Evolutionary conservation across 1,140 invertebrate species (phyloP).

Genomic region (Drosophila auraria): DNA sequence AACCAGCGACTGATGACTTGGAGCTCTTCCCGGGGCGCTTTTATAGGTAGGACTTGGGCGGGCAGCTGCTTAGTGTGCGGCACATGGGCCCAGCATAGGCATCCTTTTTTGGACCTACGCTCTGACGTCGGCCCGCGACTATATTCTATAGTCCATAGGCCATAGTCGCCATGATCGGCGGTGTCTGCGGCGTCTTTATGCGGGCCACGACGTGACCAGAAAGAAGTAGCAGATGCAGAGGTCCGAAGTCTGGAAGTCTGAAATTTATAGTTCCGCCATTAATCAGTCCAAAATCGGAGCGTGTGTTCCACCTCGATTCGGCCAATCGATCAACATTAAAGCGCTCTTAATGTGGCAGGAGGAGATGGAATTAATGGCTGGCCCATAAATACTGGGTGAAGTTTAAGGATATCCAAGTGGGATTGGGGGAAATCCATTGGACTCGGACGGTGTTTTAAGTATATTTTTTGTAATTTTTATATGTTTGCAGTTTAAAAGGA

Average conservation of each 20-base stretch:
- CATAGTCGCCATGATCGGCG: slow-evolving; percentile 37
- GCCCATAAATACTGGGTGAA: slow-evolving; percentile 32
- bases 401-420: slow-evolving; percentile 37
- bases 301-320: slow-evolving; percentile 17
- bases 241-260: slow-evolving; percentile 47
- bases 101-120: slow-evolving; percentile 74
- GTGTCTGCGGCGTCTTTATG: slow-evolving; percentile 68
- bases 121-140: slow-evolving; percentile 61
- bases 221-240: slow-evolving; percentile 64
- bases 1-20: slow-evolving; percentile 65
- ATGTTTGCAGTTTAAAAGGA: not conserved
- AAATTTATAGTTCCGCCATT: slow-evolving; percentile 77
- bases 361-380: slow-evolving; percentile 29
- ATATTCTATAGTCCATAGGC: slow-evolving; percentile 36
- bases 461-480: not conserved
- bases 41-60: slow-evolving; percentile 67
- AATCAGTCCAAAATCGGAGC: slow-evolving; percentile 74
- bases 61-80: slow-evolving; percentile 70
- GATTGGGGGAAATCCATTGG: not conserved
- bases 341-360: slow-evolving; percentile 33
- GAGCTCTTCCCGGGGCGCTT: slow-evolving; percentile 34
- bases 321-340: slow-evolving; percentile 34
- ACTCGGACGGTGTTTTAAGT: not conserved
- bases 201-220: slow-evolving; percentile 71
- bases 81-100: slow-evolving; percentile 47